Evolutionary conservation across 2,888 invertebrate species (phyloP), one percentile per base, ranked within the genome.

Genomic region (Coremacera marginata): DNA sequence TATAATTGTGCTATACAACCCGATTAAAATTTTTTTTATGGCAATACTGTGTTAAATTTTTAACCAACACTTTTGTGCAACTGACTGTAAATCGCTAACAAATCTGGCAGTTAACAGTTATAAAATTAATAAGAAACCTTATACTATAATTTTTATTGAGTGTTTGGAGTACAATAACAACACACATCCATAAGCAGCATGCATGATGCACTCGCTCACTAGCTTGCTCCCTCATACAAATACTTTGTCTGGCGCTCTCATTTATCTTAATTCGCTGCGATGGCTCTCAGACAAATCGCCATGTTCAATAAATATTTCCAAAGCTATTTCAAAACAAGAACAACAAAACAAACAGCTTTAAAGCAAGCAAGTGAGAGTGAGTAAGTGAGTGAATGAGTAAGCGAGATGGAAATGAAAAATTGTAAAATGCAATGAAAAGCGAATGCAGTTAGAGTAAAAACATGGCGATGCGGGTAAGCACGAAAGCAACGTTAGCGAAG

Each of bases 251-350:
- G 9, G 5, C 34, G 34, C 22, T 31, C n/a, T 65, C 73, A 51
- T 73, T 73, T 73, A 73, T 65, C 73, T 73, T 73, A 73, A 73
- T 73, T 73, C 73, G 22, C 63, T 5, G 52, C 65, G 63, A 52
- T 19, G 52, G 31, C 73, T 73, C 63, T 63, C 73, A 62, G 65
- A 73, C 73, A 63, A 73, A 73, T 63, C 73, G 65, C 63, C 73
- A 73, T 73, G 73, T 73, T 73, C 73, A 73, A 73, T 65, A 73
- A 63, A 73, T 73, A 73, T 73, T 73, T 22, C 63, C 52, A 65
- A 73, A 73, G 73, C 73, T 63, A 73, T 73, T 73, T 73, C 25
- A 49, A 70, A 70, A 37, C 63, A 73, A 31, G 31, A 31, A 60
- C 72, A 72, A 73, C 55, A 52, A 52, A 51, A 55, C n/a, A 34